Evolutionary conservation across 2,888 invertebrate genomes (phyloP), one percentile per base, ranked within the genome.

Genomic region (Metopia argyrocephala): DNA sequence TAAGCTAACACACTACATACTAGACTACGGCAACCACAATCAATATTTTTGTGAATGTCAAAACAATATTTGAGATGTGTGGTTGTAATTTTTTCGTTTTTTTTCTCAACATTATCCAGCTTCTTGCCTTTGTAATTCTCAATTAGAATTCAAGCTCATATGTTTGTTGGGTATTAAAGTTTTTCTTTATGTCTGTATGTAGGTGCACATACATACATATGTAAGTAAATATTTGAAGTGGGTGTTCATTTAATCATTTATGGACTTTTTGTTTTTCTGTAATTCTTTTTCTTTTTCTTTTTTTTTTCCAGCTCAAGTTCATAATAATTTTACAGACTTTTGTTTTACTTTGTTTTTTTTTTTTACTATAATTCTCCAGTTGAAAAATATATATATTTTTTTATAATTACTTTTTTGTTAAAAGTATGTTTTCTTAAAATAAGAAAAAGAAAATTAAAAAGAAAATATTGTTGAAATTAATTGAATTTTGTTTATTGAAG

Each of bases 241-340:
- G n/a, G n/a, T n/a, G n/a, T n/a, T n/a, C n/a, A n/a, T n/a, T n/a
- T n/a, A n/a, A n/a, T n/a, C n/a, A n/a, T n/a, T n/a, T 61, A 76
- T 76, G 79, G 75, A 71, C 68, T 71, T 80, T 62, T 76, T 71
- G 76, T 62, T 50, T 21, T 62, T 68, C 76, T 68, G 62, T 71
- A 68, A 76, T 80, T 80, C 71, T 71, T 62, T 76, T 45, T 76
- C 56, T 48, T 75, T 70, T 12, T 71, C 66, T 71, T 52, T 76
- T 71, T 48, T 79, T 70, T 38, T 71, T 71, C 15, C 70, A 56
- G 59, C 71, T 76, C 79, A 80, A 80, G 71, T 80, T 80, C 76
- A 80, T 73, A 76, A 64, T 12, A 61, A 68, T 68, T 76, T 31
- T 71, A 62, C 18, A 45, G 48, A 62, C 62, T 76, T 31, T 71